Evolutionary conservation across 2,888 invertebrate species (phyloP).

Genomic region (Seira sanloemensis): DNA sequence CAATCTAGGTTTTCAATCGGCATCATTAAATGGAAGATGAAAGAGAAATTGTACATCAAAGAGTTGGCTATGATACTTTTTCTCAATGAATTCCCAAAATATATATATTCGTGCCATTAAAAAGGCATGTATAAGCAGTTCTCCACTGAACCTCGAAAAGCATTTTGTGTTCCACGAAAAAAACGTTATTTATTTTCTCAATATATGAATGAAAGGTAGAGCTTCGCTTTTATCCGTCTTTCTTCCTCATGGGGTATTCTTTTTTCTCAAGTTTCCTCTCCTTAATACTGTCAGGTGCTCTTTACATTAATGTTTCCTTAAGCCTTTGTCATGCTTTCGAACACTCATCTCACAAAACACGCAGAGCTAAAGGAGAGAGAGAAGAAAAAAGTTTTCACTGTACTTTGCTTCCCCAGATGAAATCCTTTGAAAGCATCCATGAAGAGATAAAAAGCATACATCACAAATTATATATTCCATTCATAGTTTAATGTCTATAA

Average conservation of each 20-base stretch:
- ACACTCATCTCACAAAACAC: slow-evolving; percentile 14
- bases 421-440: slow-evolving; percentile 52
- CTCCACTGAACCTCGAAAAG: neutral
- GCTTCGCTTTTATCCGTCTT: neutral
- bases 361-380: neutral
- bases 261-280: neutral
- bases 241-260: neutral
- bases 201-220: neutral
- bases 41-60: too few relatives aligned
- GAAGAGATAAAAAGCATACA: slow-evolving; percentile 17
- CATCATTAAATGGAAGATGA: too few relatives aligned
- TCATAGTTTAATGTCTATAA: too few relatives aligned
- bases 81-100: neutral
- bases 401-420: slow-evolving; percentile 15
- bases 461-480: slow-evolving; percentile 10
- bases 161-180: neutral
- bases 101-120: neutral
- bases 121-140: neutral
- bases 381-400: neutral
- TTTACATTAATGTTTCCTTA: slow-evolving; percentile 23
- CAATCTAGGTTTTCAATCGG: too few relatives aligned
- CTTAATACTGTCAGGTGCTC: slow-evolving; percentile 40
- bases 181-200: neutral
- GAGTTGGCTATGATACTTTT: neutral
- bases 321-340: slow-evolving; percentile 12